phyloP scores from a whole-genome alignment of 2,113 vertebrate species.

The Antigone vipio region DNA sequence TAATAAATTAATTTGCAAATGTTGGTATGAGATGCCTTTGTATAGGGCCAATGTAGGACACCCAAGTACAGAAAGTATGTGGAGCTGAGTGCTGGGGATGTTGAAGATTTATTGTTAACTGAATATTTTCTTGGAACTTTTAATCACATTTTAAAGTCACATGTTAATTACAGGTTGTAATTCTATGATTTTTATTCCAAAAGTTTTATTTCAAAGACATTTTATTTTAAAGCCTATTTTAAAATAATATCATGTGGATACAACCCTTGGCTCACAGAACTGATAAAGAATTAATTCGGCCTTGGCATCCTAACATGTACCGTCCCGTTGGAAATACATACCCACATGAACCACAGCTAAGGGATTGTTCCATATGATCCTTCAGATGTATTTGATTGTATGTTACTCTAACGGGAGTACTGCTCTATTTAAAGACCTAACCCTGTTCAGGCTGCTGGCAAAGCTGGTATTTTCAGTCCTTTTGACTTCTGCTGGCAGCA shows the following conservation, averaged over 20 bases:
- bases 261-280: slow-evolving; percentile 8
- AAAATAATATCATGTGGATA: background rate
- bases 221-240: slow-evolving; percentile 28
- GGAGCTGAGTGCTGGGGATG: background rate
- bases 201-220: slow-evolving; percentile 11
- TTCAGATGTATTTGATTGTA: background rate
- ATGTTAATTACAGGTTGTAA: background rate
- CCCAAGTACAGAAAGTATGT: background rate
- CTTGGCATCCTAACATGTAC: slow-evolving; percentile 29
- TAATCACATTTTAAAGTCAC: background rate
- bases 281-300: slow-evolving; percentile 41
- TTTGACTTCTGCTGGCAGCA: background rate
- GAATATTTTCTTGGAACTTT: background rate
- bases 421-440: background rate
- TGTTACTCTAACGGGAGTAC: background rate
- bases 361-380: rapidly evolving
- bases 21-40: background rate
- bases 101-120: background rate
- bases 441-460: background rate
- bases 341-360: background rate
- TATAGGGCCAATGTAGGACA: background rate
- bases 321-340: slow-evolving; percentile 24
- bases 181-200: background rate
- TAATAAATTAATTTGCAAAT: background rate
- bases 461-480: background rate